Evolutionary conservation across 2,888 invertebrate species (phyloP).

Genomic region (Parthenolecanium corni): DNA sequence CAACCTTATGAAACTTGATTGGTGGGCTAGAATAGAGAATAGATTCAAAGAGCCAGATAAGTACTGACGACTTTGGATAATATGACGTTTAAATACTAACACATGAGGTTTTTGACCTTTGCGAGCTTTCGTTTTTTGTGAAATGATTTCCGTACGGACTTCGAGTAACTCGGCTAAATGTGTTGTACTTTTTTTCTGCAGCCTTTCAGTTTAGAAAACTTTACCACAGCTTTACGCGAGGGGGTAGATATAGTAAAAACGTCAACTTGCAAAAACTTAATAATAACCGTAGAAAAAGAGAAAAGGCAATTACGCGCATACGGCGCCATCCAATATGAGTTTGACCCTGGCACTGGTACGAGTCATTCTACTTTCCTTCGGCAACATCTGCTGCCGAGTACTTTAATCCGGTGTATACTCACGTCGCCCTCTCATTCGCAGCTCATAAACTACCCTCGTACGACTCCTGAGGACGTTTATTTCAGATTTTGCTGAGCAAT

Average conservation of each 20-base stretch:
- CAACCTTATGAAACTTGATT: too few relatives aligned
- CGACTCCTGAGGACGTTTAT: background rate
- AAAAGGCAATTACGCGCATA: constrained; percentile 20
- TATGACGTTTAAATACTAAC: too few relatives aligned
- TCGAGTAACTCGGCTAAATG: too few relatives aligned
- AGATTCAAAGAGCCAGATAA: too few relatives aligned
- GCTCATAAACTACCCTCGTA: constrained; percentile 16
- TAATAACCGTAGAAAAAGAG: constrained; percentile 8
- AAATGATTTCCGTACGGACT: too few relatives aligned
- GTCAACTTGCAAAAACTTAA: constrained; percentile 20
- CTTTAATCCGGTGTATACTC: constrained; percentile 12
- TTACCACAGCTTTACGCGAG: too few relatives aligned
- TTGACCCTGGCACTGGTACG: constrained; percentile 29
- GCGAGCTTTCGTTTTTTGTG: too few relatives aligned
- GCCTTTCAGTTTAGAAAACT: too few relatives aligned
- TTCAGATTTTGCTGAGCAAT: constrained; percentile 13
- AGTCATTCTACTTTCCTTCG: constrained; percentile 12
- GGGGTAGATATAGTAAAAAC: background rate
- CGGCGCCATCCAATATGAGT: constrained; percentile 27
- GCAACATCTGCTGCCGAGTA: constrained; percentile 25
- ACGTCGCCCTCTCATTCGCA: constrained; percentile 17
- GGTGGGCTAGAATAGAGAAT: too few relatives aligned
- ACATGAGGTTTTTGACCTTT: too few relatives aligned
- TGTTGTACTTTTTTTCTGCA: too few relatives aligned
- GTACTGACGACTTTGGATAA: too few relatives aligned